Evolutionary conservation across 2,797 vertebrate species (phyloP), one percentile per base, ranked within the genome.

Genomic region (Coregonus ussuriensis): DNA sequence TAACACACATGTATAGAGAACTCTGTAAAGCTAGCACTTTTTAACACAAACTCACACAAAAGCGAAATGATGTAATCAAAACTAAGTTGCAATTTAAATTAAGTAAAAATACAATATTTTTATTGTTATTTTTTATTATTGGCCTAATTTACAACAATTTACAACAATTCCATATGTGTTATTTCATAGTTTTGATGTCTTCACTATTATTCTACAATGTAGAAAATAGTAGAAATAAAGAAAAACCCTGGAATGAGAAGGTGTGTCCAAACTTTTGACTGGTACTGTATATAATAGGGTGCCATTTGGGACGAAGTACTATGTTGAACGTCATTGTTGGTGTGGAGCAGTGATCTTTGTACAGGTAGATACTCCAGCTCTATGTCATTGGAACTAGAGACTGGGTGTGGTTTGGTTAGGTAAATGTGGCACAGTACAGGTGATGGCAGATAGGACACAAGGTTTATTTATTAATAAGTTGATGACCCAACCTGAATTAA

Each of bases 321-420:
- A 37, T 37, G 41, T 41, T 41, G 41, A 41, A 25, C 13, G 47
- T 71, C 9, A 14, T 71, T 21, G 3, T 5, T 14, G 14, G 3
- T 71, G 41, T n/a, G 9, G 51, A 4, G n/a, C 47, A 16, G 41
- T 29, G 70, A 71, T 52, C 70, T 71, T 71, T 71, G 70, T 53
- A 52, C 47, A 5, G n/a, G n/a, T 7, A 51, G 7, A 51, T 13
- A 71, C 6, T 9, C 21, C 33, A n/a, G 7, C 25, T n/a, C 18
- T 21, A 6, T 18, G 18, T 21, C 11, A 59, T 47, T 37, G 35
- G 16, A 18, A 15, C 41, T 41, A n/a, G 35, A 18, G 41, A 21
- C 41, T 47, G 6, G 41, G 37, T 37, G 41, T 47, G 7, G n/a
- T 21, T 51, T 15, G n/a, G 56, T 59, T 59, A 41, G 41, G 41